Percentiles rank a stretch among this genome's conserved stretches.
Conservation (phyloP, 1,140 invertebrate genomes). For the Caenorhabditis latens region DNA sequence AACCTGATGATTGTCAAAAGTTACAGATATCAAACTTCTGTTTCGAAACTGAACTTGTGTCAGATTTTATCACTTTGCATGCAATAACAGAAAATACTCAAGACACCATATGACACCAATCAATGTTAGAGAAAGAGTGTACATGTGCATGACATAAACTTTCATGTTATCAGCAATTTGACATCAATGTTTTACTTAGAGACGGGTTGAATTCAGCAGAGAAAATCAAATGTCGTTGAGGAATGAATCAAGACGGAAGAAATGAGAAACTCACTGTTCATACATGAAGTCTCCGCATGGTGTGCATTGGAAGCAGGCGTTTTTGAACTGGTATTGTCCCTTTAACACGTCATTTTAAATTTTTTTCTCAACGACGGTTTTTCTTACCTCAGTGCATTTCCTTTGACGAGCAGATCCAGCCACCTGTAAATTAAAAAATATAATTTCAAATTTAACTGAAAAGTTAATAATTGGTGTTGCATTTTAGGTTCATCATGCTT, state of each 20-base stretch:
- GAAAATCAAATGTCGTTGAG: background rate
- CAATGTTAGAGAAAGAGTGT: background rate
- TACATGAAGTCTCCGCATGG: slow-evolving; percentile 43
- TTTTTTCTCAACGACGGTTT: background rate
- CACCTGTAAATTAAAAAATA: background rate
- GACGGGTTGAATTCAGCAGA: background rate
- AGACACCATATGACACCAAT: slow-evolving; percentile 37
- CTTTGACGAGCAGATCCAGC: background rate
- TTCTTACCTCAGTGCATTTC: background rate
- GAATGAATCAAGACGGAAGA: background rate
- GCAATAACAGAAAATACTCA: slow-evolving; percentile 7
- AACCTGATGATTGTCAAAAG: too few relatives aligned
- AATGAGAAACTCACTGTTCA: background rate
- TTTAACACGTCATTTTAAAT: background rate
- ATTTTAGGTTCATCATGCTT: too few relatives aligned
- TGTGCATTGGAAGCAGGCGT: slow-evolving; percentile 11
- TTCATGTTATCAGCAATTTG: slow-evolving; percentile 18
- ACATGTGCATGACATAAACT: slow-evolving; percentile 11
- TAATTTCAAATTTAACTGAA: background rate
- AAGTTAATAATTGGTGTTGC: too few relatives aligned
- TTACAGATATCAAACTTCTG: background rate
- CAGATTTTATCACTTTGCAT: slow-evolving; percentile 2
- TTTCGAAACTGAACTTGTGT: background rate
- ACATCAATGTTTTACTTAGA: background rate
- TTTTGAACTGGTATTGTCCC: slow-evolving; percentile 20